Evolutionary conservation across 37 sponge, comb jelly and placozoan genomes (phyloP).

Genomic region (Tethya wilhelma): DNA sequence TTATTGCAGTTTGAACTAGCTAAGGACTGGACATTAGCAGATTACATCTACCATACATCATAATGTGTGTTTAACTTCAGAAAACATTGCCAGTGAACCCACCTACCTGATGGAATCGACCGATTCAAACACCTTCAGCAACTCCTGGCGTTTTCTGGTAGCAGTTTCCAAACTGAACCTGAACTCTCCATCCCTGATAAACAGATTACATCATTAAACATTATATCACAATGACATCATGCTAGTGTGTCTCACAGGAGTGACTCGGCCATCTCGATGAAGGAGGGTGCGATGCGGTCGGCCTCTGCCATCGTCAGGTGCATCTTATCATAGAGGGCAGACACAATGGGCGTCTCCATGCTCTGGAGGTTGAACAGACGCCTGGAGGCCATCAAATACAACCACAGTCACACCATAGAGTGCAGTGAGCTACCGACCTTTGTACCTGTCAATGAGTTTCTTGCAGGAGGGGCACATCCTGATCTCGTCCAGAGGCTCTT

Average conservation of each 20-base stretch:
- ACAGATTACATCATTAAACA: background rate
- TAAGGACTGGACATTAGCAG: too few relatives aligned
- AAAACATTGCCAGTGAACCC: too few relatives aligned
- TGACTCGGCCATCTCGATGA: slow-evolving; percentile 52
- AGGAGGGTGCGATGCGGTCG: slow-evolving; percentile 40
- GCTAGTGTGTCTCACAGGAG: slow-evolving; percentile 26
- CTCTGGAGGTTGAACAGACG: slow-evolving; percentile 19
- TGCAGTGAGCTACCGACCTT: background rate
- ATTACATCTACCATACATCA: too few relatives aligned
- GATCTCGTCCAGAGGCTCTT: slow-evolving; percentile 42
- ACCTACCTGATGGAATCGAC: slow-evolving; percentile 73
- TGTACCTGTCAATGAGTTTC: slow-evolving; percentile 52
- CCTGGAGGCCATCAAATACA: too few relatives aligned
- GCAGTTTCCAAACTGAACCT: slow-evolving; percentile 35
- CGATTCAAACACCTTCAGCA: slow-evolving; percentile 62
- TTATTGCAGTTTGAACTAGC: background rate
- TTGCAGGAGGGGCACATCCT: slow-evolving; percentile 61
- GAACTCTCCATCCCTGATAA: slow-evolving; percentile 64
- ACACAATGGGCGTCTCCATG: slow-evolving; percentile 17
- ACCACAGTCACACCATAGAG: too few relatives aligned
- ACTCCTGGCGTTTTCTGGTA: slow-evolving; percentile 26
- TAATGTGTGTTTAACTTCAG: background rate
- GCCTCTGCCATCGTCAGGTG: slow-evolving; percentile 41
- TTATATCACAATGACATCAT: background rate
- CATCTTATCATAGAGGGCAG: slow-evolving; percentile 57